Evolutionary conservation across 2,797 vertebrate species (phyloP), one percentile per base, ranked within the genome.

Genomic region (Serranus cabrilla): DNA sequence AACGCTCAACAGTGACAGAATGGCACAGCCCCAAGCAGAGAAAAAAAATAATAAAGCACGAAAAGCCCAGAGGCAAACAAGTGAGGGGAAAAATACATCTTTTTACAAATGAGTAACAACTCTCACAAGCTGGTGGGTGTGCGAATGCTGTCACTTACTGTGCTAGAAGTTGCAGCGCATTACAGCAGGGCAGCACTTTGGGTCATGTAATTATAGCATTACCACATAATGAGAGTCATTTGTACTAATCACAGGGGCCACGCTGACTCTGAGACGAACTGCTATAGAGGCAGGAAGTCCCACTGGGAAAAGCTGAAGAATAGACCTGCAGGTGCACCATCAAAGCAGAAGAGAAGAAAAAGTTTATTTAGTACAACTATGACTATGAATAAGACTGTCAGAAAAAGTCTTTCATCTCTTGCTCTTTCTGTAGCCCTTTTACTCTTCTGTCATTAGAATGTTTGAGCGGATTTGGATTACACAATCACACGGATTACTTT

Each of bases 221-320:
- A 89, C 78, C 78, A 87, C 88, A 83, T 89, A 89, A 92, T 91
- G 80, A 84, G 76, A 88, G 78, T 88, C 81, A 90, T 88, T 90
- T 77, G 69, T 77, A 78, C 80, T 81, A 83, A 90, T 92, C 80
- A 81, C 65, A 82, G 82, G 11, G 73, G 63, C 78, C 46, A 40
- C 58, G 61, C 72, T 81, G 81, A 83, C 71, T 85, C 71, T 65
- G 45, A 76, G 69, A 81, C 50, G 70, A 80, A 70, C 37, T 27
- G 70, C 16, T 25, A 37, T 20, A 47, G 50, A 61, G 59, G 59
- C 50, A 80, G 62, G 58, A 78, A 69, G 50, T 59, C 65, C 31
- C 62, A 50, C 37, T 46, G 63, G 71, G 45, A 61, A 31, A 77
- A 62, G 46, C 10, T 73, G 10, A 25, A 50, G 52, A 71, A 52